phyloP scores from a whole-genome alignment of 2,888 invertebrate species.

The Drosophila rellima region DNA sequence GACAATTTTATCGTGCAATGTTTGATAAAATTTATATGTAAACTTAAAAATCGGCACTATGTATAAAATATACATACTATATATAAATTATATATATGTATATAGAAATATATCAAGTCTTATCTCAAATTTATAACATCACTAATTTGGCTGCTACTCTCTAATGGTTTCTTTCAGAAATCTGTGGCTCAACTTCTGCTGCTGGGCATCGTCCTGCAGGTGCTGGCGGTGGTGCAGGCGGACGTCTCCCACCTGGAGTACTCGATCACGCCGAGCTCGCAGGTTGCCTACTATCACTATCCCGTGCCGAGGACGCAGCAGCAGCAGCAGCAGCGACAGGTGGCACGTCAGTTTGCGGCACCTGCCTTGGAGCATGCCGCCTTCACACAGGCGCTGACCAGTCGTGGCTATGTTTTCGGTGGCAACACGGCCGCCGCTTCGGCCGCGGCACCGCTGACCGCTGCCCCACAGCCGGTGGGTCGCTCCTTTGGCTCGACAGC shows the following conservation, averaged over 20 bases:
- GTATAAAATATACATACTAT: too few species aligned
- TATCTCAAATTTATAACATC: too few species aligned
- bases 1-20: too few species aligned
- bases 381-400: slow-evolving; percentile 78
- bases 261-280: slow-evolving; percentile 52
- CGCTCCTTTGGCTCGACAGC: slow-evolving; percentile 42
- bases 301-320: slow-evolving; percentile 67
- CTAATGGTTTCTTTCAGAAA: slow-evolving; percentile 49
- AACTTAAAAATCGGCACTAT: too few species aligned
- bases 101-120: too few species aligned
- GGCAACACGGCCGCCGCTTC: slow-evolving; percentile 29
- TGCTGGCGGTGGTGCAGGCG: slow-evolving; percentile 32
- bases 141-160: slow-evolving; percentile 24
- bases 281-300: slow-evolving; percentile 74
- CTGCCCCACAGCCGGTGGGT: slow-evolving; percentile 26
- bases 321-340: slow-evolving; percentile 37
- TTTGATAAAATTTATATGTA: too few species aligned
- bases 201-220: slow-evolving; percentile 31
- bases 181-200: slow-evolving; percentile 24
- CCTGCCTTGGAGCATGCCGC: slow-evolving; percentile 81
- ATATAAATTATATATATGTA: too few species aligned
- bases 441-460: slow-evolving; percentile 38
- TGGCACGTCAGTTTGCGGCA: slow-evolving; percentile 68
- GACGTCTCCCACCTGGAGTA: slow-evolving; percentile 74
- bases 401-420: slow-evolving; percentile 76